A percentile compares a stretch with the other conserved stretches of the same genome.
Conservation (phyloP, 1,140 invertebrate genomes). For the Drepana arcuata region DNA sequence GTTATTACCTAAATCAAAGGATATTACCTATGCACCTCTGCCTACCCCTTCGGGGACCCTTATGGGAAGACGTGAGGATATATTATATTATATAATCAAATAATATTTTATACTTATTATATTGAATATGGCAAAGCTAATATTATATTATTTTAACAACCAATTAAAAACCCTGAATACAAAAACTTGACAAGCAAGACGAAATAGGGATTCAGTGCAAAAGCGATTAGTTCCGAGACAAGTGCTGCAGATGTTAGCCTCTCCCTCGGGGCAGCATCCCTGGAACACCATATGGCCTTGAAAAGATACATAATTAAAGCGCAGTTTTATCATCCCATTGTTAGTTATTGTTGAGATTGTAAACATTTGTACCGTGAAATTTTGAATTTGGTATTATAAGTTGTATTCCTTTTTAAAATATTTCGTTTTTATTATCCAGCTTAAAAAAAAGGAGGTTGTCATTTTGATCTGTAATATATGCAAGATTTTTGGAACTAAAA, state of each 20-base stretch:
- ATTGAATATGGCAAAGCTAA: too few species aligned
- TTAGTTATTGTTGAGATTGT: constrained; percentile 14
- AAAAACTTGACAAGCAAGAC: constrained; percentile 21
- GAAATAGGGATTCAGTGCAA: constrained; percentile 15
- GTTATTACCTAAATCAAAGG: too few species aligned
- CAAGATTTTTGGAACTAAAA: not conserved
- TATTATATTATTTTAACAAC: too few species aligned
- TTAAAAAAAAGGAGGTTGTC: not conserved
- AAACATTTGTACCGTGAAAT: constrained; percentile 42
- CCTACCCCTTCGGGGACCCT: too few species aligned
- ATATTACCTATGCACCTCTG: too few species aligned
- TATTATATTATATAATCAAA: too few species aligned
- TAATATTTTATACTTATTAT: too few species aligned
- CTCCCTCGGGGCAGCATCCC: constrained; percentile 8
- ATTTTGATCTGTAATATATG: not conserved
- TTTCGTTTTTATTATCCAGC: not conserved
- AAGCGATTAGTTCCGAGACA: constrained; percentile 50
- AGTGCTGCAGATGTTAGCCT: constrained; percentile 31
- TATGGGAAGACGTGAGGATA: too few species aligned
- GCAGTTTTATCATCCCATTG: constrained; percentile 18
- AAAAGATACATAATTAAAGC: constrained; percentile 32
- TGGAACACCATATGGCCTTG: constrained; percentile 43
- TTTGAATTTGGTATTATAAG: constrained; percentile 18
- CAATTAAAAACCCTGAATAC: not conserved
- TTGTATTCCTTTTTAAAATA: not conserved